These are phyloP conservation scores for Julus scanicus DNA, from an alignment of 2,888 invertebrate genomes.

Conservation along the genomic window DNA sequence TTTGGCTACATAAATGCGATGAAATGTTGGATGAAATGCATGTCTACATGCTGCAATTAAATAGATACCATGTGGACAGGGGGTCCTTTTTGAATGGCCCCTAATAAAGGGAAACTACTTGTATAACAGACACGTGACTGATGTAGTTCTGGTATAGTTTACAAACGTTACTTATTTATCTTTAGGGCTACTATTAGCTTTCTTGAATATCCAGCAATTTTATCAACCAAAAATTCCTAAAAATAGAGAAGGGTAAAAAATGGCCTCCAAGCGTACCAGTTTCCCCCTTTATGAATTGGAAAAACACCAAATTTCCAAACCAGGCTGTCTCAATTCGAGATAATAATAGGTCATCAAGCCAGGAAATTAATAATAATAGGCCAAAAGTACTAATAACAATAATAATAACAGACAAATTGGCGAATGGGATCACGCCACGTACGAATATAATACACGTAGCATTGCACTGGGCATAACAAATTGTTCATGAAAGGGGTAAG, in stretches of 20 bases:
- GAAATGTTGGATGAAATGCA: no score
- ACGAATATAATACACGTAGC: neutral
- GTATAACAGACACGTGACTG: no score
- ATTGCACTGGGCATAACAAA: neutral
- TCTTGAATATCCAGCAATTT: neutral
- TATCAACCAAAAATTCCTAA: neutral
- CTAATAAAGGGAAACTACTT: no score
- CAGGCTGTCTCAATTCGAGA: neutral
- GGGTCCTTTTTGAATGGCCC: no score
- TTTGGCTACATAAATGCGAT: neutral
- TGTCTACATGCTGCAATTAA: no score
- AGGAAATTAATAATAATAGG: slow-evolving; percentile 42
- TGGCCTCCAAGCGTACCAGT: neutral
- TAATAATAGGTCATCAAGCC: slow-evolving; percentile 1
- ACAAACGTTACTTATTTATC: neutral
- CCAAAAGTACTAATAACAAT: slow-evolving; percentile 23
- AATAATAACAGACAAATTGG: slow-evolving; percentile 10
- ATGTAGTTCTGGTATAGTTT: neutral
- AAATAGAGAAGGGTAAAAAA: neutral
- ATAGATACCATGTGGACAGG: no score
- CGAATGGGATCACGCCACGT: slow-evolving; percentile 42
- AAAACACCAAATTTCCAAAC: neutral
- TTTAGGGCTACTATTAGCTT: neutral
- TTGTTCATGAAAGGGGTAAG: neutral
- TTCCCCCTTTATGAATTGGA: neutral